These are phyloP conservation scores for Neocloeon triangulifer DNA, from an alignment of 1,140 invertebrate genomes.

Conservation along the genomic window DNA sequence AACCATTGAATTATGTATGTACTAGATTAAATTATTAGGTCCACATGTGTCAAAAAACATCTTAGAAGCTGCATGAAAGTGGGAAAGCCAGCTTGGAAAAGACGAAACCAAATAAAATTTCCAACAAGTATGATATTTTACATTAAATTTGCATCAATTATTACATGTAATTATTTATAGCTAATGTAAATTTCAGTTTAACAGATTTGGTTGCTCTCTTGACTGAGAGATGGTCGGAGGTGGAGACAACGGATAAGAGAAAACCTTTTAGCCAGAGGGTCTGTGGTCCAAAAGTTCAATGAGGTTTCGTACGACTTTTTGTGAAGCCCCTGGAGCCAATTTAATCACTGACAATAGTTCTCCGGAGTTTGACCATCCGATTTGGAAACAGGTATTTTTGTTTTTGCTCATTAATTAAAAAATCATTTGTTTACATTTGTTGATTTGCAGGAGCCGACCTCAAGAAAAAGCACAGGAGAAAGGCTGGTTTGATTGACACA, in stretches of 20 bases:
- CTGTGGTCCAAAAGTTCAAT: conserved; percentile 72
- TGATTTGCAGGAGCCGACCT: conserved; percentile 37
- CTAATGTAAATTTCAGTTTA: too few relatives aligned
- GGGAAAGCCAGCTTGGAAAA: too few relatives aligned
- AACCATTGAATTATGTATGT: too few relatives aligned
- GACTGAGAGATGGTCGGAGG: conserved; percentile 97
- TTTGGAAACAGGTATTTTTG: conserved; percentile 18
- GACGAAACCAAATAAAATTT: too few relatives aligned
- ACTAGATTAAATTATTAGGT: too few relatives aligned
- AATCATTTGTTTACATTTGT: conserved; percentile 6
- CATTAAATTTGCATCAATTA: too few relatives aligned
- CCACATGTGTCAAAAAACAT: too few relatives aligned
- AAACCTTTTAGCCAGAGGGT: conserved; percentile 70
- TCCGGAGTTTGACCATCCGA: conserved; percentile 49
- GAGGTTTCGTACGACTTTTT: conserved; percentile 78
- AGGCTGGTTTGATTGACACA: conserved; percentile 52
- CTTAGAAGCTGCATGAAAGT: too few relatives aligned
- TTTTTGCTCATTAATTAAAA: neutral
- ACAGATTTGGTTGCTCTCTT: conserved; percentile 21
- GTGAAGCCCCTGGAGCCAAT: conserved; percentile 56
- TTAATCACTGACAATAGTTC: conserved; percentile 75
- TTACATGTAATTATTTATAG: too few relatives aligned
- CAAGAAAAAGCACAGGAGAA: conserved; percentile 48
- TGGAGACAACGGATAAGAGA: conserved; percentile 36
- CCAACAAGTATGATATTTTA: too few relatives aligned